A percentile compares a stretch with the other conserved stretches of the same genome.
Evolutionary conservation across 37 sponge, comb jelly and placozoan species (phyloP).

Genomic region (Aplysina aerophoba): DNA sequence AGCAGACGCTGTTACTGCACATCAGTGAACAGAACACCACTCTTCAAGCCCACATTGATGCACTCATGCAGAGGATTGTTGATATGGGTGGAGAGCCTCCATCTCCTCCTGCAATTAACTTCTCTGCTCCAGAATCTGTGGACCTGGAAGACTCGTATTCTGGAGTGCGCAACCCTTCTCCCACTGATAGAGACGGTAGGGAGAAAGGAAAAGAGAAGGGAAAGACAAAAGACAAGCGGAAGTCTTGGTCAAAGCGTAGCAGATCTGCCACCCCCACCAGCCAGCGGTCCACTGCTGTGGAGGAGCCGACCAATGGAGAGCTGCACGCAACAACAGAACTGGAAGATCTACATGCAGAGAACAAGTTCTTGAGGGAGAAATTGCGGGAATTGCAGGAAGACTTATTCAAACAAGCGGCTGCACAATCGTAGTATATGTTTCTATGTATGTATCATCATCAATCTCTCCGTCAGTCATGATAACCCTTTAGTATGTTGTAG

Average conservation of each 20-base stretch:
- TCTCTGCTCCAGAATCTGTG: background rate
- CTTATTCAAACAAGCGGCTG: too few relatives aligned
- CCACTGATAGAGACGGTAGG: background rate
- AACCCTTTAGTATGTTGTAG: too few relatives aligned
- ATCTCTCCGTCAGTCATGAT: too few relatives aligned
- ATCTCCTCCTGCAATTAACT: background rate
- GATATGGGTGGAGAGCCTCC: slow-evolving; percentile 4
- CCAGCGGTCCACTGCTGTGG: background rate
- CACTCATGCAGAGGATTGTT: background rate
- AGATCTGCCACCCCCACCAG: background rate
- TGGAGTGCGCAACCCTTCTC: background rate
- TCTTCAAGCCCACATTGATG: slow-evolving; percentile 55
- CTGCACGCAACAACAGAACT: slow-evolving; percentile 2
- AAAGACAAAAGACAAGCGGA: background rate
- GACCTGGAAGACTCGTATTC: background rate
- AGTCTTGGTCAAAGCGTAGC: background rate
- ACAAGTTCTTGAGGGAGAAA: background rate
- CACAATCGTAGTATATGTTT: too few relatives aligned
- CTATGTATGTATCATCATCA: too few relatives aligned
- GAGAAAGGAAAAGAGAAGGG: background rate
- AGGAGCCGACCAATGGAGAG: slow-evolving; percentile 7
- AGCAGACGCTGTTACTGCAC: slow-evolving; percentile 52
- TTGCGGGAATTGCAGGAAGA: slow-evolving; percentile 1
- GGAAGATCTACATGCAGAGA: slow-evolving; percentile 14
- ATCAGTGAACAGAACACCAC: slow-evolving; percentile 68